Base-by-base conservation (phyloP, 2,113 vertebrate species). In the Grallaria varia region DNA sequence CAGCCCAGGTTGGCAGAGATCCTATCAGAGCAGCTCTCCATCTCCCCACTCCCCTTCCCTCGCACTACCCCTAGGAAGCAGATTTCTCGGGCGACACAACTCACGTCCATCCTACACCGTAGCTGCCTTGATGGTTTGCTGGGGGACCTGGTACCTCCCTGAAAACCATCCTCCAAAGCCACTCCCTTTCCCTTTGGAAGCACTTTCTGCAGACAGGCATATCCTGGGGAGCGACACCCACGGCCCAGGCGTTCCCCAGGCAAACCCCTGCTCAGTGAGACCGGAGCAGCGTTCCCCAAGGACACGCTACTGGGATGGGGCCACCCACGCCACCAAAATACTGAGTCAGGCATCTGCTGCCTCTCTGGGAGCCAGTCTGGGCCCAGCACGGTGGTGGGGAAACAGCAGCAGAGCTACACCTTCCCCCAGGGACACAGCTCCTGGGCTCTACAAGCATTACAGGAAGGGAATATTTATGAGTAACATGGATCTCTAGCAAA, bases 301-400 rank as follows among this genome's bases (percentile, higher is more conserved):
- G 69, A 91, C 49, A 31, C 5, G 1, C 58, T 23, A 79, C 7
- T 2, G 52, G 67, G 42, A 68, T 0, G 8, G 77, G 84, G 73
- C 33, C 5, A 2, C 95, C 81, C 85, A 84, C 82, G 2, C 47
- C 9, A 1, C 59, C 3, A 0, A 44, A 78, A 45, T 10, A 25
- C 23, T 1, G 16, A 89, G 17, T 40, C 72, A 64, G 27, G 4
- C 31, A 2, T 73, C 67, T 88, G 83, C 60, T 74, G 78, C 66
- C 56, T 71, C 8, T 0, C 69, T 14, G 66, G 75, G 58, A 44
- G 33, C 85, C 66, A 5, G 42, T 3, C 83, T 79, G 87, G 40
- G 71, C 60, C 71, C 0, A 0, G 82, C 63, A 30, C 1, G 0
- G 16, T 0, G 3, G 6, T 0, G 1, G 37, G 44, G 42, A 59